Evolutionary conservation across 2,888 invertebrate species (phyloP).

Genomic region (Frankliniella fusca): DNA sequence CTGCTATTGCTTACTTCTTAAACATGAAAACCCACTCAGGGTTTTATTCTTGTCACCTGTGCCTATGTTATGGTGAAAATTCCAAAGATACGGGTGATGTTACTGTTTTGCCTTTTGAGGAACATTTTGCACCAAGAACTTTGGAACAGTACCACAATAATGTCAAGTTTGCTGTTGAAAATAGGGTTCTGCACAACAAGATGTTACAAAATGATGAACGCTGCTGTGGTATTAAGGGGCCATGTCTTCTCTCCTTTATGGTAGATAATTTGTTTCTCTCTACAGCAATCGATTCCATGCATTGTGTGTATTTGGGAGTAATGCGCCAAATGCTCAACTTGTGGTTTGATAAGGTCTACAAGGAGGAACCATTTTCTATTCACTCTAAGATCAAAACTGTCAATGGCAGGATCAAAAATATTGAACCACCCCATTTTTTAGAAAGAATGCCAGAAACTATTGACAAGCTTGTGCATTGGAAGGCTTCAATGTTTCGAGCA

Average conservation of each 20-base stretch:
- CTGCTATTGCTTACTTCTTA: neutral
- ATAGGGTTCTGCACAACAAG: neutral
- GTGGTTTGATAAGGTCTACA: neutral
- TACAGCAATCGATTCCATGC: neutral
- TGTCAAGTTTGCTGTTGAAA: neutral
- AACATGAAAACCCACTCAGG: conserved; percentile 11
- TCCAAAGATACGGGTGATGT: neutral
- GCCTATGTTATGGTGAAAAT: neutral
- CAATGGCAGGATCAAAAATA: no score
- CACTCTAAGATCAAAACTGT: no score
- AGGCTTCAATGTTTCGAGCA: no score
- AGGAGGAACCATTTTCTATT: no score
- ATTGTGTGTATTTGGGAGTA: neutral
- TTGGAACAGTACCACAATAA: neutral
- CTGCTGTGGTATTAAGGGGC: neutral
- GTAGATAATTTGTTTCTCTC: neutral
- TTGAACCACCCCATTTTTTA: no score
- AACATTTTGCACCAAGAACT: neutral
- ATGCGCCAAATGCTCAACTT: neutral
- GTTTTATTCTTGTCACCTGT: neutral
- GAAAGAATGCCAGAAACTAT: no score
- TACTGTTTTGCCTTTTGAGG: neutral
- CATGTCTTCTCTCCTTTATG: neutral
- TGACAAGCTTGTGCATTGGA: no score
- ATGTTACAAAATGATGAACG: neutral